Evolutionary conservation across 2,113 vertebrate species (phyloP).

Genomic region (Rhadina sibilatrix): DNA sequence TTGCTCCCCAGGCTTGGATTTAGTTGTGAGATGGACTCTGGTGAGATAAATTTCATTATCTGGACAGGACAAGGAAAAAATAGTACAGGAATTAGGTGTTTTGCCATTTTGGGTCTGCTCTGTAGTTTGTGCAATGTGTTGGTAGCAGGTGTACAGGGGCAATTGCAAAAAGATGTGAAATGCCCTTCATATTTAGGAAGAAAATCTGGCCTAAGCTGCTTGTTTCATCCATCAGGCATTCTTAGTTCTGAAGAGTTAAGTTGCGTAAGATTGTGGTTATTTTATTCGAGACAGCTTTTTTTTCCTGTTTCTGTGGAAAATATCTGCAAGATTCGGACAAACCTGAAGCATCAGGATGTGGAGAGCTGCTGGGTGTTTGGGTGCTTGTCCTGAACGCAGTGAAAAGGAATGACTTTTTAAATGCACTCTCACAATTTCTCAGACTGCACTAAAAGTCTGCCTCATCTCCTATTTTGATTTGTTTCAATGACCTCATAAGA

Average conservation of each 20-base stretch:
- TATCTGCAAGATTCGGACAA: neutral
- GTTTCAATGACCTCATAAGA: neutral
- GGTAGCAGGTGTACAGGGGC: neutral
- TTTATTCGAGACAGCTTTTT: neutral
- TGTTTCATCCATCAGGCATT: neutral
- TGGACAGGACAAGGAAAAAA: neutral
- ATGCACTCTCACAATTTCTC: neutral
- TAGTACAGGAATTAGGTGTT: accelerated
- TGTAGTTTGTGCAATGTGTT: neutral
- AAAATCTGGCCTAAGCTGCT: neutral
- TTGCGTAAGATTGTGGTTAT: neutral
- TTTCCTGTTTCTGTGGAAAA: neutral
- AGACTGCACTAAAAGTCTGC: neutral
- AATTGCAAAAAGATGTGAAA: neutral
- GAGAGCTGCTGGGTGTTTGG: neutral
- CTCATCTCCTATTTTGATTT: neutral
- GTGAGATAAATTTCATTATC: neutral
- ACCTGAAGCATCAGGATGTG: neutral
- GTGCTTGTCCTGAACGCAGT: neutral
- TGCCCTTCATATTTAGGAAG: neutral
- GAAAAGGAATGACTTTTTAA: neutral
- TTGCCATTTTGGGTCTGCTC: neutral
- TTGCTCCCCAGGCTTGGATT: neutral
- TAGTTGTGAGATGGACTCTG: neutral
- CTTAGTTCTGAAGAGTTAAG: neutral